phyloP scores from a whole-genome alignment of 2,113 vertebrate species.

The Mugil cephalus region DNA sequence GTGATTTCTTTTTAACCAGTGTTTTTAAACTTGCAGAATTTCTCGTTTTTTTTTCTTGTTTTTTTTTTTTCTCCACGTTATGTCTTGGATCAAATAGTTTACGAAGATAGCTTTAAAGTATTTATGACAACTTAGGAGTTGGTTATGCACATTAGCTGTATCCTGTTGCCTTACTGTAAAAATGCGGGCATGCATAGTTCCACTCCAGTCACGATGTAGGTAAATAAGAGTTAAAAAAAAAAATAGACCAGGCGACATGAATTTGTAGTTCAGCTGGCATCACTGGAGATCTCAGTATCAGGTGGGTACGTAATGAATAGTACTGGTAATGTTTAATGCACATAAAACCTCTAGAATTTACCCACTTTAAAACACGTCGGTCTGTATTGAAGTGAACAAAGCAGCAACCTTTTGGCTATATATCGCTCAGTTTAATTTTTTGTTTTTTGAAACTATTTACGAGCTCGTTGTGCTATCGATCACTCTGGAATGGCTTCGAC shows the following conservation, averaged over 20 bases:
- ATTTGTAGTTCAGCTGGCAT: constrained; percentile 33
- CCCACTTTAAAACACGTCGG: constrained; percentile 36
- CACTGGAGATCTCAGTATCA: constrained; percentile 40
- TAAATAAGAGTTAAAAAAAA: constrained; percentile 10
- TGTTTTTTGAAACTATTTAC: constrained; percentile 3
- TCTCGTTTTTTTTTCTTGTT: constrained; percentile 14
- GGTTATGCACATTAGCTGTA: constrained; percentile 55
- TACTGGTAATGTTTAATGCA: constrained; percentile 27
- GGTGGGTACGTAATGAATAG: constrained; percentile 24
- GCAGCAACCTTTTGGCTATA: neutral
- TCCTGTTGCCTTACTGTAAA: constrained; percentile 72
- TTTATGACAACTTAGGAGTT: constrained; percentile 61
- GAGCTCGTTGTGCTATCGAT: constrained; percentile 30
- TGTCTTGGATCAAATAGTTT: constrained; percentile 45
- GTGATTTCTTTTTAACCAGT: constrained; percentile 62
- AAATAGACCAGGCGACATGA: constrained; percentile 34
- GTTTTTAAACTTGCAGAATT: constrained; percentile 56
- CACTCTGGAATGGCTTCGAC: constrained; percentile 27
- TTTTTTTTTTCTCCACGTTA: constrained; percentile 11
- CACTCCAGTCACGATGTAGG: constrained; percentile 13
- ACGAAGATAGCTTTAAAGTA: constrained; percentile 60
- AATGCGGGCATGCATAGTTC: constrained; percentile 30
- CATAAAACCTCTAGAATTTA: constrained; percentile 34
- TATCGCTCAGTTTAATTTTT: neutral
- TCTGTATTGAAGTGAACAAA: too few relatives aligned